Conservation (phyloP, 2,888 invertebrate genomes). For the Oscheius sp. region DNA sequence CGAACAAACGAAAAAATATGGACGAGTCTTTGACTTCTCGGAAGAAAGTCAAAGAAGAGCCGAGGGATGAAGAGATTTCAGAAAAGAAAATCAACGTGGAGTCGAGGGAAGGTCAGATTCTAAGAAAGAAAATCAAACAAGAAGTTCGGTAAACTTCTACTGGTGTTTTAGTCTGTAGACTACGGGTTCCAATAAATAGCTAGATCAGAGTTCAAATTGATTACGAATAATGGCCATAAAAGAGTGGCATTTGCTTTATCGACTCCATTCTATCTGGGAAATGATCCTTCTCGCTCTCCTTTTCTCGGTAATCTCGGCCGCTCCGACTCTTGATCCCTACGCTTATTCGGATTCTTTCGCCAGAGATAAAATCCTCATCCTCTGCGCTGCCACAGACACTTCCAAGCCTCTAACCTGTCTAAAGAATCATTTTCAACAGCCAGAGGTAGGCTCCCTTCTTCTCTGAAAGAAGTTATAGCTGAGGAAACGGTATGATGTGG, state of each 20-base stretch:
- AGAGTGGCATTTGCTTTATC: too few species aligned
- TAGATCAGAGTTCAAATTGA: too few species aligned
- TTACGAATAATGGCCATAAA: too few species aligned
- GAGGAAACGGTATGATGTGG: slow-evolving; percentile 32
- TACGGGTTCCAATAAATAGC: too few species aligned
- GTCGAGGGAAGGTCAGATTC: too few species aligned
- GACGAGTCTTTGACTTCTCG: not conserved
- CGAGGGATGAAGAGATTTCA: not conserved
- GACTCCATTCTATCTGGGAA: not conserved
- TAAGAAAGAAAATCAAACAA: too few species aligned
- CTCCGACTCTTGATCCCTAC: slow-evolving; percentile 9
- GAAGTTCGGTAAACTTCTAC: too few species aligned
- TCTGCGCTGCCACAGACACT: slow-evolving; percentile 52
- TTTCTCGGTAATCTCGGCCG: not conserved
- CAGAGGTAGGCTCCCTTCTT: slow-evolving; percentile 26
- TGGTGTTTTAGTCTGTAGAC: too few species aligned
- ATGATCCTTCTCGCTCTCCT: not conserved
- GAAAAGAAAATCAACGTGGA: too few species aligned
- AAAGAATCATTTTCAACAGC: slow-evolving; percentile 40
- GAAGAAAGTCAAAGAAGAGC: not conserved
- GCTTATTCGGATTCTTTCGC: slow-evolving; percentile 48
- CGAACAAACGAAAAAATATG: too few species aligned
- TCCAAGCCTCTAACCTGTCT: slow-evolving; percentile 46
- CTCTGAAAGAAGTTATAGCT: slow-evolving; percentile 15
- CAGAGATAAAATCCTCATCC: slow-evolving; percentile 47